These are phyloP conservation scores for Pseudochirops corinnae DNA, from an alignment of 2,797 vertebrate genomes.

Conservation along the genomic window DNA sequence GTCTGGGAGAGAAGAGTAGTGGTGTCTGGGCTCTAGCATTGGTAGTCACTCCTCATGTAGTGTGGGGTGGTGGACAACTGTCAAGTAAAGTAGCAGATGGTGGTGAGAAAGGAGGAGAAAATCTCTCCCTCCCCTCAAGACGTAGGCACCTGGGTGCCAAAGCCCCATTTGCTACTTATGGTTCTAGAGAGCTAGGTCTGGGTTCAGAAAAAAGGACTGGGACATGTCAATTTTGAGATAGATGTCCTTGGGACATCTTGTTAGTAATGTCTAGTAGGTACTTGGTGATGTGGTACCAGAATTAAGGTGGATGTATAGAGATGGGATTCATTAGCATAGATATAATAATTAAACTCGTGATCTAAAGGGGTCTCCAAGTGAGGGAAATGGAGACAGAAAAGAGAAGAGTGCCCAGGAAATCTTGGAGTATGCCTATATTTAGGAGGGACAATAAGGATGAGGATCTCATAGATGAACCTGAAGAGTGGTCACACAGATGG, in stretches of 20 bases:
- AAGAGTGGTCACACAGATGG: neutral
- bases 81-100: neutral
- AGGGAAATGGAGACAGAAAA: neutral
- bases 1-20: neutral
- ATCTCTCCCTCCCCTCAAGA: neutral
- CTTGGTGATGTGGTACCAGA: neutral
- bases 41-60: neutral
- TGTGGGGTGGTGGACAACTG: neutral
- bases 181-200: neutral
- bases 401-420: neutral
- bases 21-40: neutral
- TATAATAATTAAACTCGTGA: neutral
- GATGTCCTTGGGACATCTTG: neutral
- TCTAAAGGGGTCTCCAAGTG: neutral
- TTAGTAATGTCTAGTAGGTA: neutral
- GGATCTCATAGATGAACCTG: neutral
- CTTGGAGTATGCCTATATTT: neutral
- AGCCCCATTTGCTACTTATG: neutral
- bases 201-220: neutral
- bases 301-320: neutral
- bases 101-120: neutral
- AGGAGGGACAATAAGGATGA: neutral
- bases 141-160: neutral
- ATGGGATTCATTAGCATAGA: neutral
- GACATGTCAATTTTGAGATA: neutral